Evolutionary conservation across 2,797 vertebrate genomes (phyloP).

Genomic region (Tapirus indicus): DNA sequence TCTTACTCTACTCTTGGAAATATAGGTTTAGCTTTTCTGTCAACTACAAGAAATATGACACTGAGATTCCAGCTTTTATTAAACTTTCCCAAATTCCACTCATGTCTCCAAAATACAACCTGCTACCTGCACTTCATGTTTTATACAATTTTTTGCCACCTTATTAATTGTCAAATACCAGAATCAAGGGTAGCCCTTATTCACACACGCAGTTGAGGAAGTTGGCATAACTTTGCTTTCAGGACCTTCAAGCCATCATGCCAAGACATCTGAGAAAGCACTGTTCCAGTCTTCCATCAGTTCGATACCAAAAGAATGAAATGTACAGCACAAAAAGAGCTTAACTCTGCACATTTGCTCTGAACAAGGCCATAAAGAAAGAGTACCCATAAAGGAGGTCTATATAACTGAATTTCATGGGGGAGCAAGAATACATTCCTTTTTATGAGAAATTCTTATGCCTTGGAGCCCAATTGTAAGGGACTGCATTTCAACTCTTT

Average conservation of each 20-base stretch:
- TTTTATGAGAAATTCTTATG: conserved; percentile 74
- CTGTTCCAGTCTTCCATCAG: neutral
- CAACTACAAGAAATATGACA: neutral
- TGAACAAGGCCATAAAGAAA: conserved; percentile 65
- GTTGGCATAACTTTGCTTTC: neutral
- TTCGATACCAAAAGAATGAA: conserved; percentile 40
- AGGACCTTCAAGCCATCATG: neutral
- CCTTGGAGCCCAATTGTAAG: conserved; percentile 55
- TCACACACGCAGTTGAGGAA: neutral
- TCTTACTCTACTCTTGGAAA: neutral
- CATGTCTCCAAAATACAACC: neutral
- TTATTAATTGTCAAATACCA: neutral
- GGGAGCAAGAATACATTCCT: conserved; percentile 64
- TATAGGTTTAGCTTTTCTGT: neutral
- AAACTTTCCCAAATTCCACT: conserved; percentile 13
- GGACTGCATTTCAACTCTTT: conserved; percentile 64
- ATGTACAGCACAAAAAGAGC: neutral
- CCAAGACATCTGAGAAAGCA: neutral
- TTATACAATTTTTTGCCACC: neutral
- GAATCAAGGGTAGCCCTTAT: neutral
- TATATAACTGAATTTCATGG: conserved; percentile 69
- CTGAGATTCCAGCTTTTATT: neutral
- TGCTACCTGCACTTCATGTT: neutral
- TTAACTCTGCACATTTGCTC: conserved; percentile 36
- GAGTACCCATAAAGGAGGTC: conserved; percentile 53